Evolutionary conservation across 64 coral and sea anemone species (phyloP).

Genomic region (Porites lutea): DNA sequence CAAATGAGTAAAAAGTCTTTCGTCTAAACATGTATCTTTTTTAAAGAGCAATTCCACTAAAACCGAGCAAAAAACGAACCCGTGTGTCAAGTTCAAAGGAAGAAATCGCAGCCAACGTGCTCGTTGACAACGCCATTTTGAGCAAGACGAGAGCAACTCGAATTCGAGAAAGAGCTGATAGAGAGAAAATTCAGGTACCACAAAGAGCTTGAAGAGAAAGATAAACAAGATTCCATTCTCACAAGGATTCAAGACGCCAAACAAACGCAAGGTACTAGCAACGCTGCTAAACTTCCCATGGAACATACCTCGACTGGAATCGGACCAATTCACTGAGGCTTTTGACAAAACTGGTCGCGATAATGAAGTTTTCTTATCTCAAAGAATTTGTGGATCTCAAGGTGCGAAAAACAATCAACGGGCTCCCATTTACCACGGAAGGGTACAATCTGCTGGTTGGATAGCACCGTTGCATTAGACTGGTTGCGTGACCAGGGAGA

Average conservation of each 20-base stretch:
- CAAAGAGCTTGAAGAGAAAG: conserved; percentile 4
- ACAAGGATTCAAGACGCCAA: conserved; percentile 22
- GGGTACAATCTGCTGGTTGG: conserved; percentile 45
- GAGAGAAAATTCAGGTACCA: conserved; percentile 56
- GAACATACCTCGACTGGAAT: conserved; percentile 17
- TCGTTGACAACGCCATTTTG: no score
- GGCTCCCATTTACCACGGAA: conserved; percentile 63
- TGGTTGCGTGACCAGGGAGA: no score
- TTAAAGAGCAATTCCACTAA: no score
- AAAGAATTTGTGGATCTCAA: conserved; percentile 51
- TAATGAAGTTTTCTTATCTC: conserved; percentile 43
- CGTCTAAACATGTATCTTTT: no score
- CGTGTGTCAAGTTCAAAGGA: no score
- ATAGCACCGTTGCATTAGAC: not conserved
- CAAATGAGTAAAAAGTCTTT: no score
- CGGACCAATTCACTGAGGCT: not conserved
- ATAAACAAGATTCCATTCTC: conserved; percentile 23
- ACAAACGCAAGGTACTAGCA: conserved; percentile 10
- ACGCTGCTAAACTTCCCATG: conserved; percentile 39
- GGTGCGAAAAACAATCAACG: conserved; percentile 61
- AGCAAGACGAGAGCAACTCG: conserved; percentile 31
- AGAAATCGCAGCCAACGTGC: no score
- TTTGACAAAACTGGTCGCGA: not conserved
- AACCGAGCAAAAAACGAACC: no score
- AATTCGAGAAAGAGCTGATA: conserved; percentile 59